A percentile compares a stretch with the other conserved stretches of the same genome.
phyloP scores from a whole-genome alignment of 2,797 vertebrate species.

The Enteromius argenteus region DNA sequence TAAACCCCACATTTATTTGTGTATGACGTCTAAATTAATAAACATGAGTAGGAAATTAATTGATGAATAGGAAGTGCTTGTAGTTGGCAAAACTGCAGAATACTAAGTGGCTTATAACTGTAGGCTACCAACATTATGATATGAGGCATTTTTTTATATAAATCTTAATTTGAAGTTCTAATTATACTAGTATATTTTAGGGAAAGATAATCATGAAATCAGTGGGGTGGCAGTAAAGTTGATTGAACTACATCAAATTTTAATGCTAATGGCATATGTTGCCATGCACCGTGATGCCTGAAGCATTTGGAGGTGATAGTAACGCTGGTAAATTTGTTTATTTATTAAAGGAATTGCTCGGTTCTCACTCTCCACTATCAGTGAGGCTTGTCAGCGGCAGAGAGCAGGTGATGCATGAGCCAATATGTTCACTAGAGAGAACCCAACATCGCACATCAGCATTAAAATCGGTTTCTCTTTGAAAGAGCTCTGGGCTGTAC shows the following conservation, averaged over 20 bases:
- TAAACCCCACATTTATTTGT: neutral
- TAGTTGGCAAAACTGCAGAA: neutral
- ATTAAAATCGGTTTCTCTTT: constrained; percentile 83
- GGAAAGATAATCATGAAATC: constrained; percentile 59
- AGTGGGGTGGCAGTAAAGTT: constrained; percentile 47
- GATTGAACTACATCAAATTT: constrained; percentile 69
- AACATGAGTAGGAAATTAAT: neutral
- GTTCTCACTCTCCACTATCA: constrained; percentile 76
- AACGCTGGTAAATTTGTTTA: constrained; percentile 76
- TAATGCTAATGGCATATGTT: constrained; percentile 76
- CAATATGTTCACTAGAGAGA: constrained; percentile 81
- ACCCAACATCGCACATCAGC: constrained; percentile 81
- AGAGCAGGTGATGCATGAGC: constrained; percentile 85
- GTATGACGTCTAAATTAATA: neutral
- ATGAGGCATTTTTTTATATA: neutral
- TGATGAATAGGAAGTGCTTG: neutral
- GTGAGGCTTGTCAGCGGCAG: constrained; percentile 79
- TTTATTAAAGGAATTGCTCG: constrained; percentile 80
- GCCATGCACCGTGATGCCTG: constrained; percentile 15
- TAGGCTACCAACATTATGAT: constrained; percentile 3
- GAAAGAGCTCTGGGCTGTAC: constrained; percentile 78
- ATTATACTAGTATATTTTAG: constrained; percentile 53
- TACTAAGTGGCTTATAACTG: neutral
- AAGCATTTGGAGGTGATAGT: constrained; percentile 68
- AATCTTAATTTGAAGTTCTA: constrained; percentile 40